phyloP scores from a whole-genome alignment of 2,797 vertebrate genomes.

The Enoplosus armatus region DNA sequence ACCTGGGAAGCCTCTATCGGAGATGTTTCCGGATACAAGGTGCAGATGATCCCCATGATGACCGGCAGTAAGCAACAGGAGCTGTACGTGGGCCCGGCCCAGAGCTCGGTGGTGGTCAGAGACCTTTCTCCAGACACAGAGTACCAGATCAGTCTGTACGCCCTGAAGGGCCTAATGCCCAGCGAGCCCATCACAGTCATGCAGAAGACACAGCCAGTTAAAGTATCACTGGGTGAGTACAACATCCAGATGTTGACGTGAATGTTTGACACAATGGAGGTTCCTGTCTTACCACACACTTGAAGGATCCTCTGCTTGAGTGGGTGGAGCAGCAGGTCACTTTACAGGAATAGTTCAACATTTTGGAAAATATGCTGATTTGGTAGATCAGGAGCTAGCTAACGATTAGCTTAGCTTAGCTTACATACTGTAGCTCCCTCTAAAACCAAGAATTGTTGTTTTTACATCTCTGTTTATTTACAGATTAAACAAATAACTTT shows the following conservation, averaged over 20 bases:
- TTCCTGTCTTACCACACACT: background rate
- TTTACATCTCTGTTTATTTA: background rate
- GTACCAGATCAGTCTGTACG: slow-evolving; percentile 92
- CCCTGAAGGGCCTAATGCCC: slow-evolving; percentile 89
- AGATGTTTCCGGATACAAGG: slow-evolving; percentile 90
- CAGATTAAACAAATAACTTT: background rate
- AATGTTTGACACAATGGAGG: background rate
- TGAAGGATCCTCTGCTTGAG: too few species aligned
- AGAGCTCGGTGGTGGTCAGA: slow-evolving; percentile 87
- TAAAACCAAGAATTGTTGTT: background rate
- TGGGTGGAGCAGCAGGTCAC: too few species aligned
- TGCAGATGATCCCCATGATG: slow-evolving; percentile 92
- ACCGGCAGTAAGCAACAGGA: slow-evolving; percentile 88
- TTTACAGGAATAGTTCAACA: too few species aligned
- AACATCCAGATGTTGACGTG: background rate
- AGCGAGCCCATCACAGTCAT: slow-evolving; percentile 89
- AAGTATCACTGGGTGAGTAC: slow-evolving; percentile 92
- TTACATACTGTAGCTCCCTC: too few species aligned
- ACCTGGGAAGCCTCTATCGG: slow-evolving; percentile 90
- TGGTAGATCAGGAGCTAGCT: background rate
- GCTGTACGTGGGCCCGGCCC: slow-evolving; percentile 87
- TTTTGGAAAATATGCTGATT: too few species aligned
- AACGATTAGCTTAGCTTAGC: background rate
- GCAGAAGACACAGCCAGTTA: slow-evolving; percentile 92
- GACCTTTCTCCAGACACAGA: slow-evolving; percentile 92